Base-by-base conservation (phyloP, 2,113 vertebrate species). In the Pseudonaja textilis region DNA sequence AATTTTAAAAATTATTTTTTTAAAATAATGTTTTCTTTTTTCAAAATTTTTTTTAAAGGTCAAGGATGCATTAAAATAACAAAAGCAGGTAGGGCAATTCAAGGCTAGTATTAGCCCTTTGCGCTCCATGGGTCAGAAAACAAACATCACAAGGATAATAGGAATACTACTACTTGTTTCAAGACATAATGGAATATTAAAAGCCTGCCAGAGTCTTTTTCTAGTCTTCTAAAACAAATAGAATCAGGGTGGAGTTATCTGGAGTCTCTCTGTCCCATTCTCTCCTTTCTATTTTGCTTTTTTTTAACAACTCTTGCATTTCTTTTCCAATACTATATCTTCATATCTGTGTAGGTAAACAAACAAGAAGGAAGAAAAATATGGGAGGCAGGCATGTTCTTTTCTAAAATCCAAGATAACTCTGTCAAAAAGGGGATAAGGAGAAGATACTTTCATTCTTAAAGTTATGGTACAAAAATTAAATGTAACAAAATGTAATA, bases 281-380 rank as follows among this genome's bases (percentile, higher is more conserved):
- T n/a, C 4, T 69, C n/a, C 16, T 81, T 81, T 20, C n/a, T 18
- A n/a, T n/a, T 81, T 39, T 81, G 69, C 69, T 81, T 81, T 81
- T 29, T n/a, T 81, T 39, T 39, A 81, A 81, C n/a, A 34, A 81
- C 69, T 81, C 69, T 39, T 39, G n/a, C 69, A 81, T 81, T 81
- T n/a, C 69, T 39, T 81, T 81, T 20, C n/a, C 5, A 20, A 39
- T 18, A 20, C 16, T 39, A 34, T 81, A 81, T 81, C 69, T 81
- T 5, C n/a, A 18, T 34, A 54, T 20, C 92, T 8, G 8, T 87
- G 92, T 94, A 69, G 29, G 91, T 74, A 81, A 91, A 89, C 69
- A 10, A 7, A 3, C 0, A 26, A n/a, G 81, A 81, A 85, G 91
- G 1, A 11, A n/a, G 52, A 57, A 52, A 74, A 55, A 25, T 26